A percentile compares a stretch with the other conserved stretches of the same genome.
phyloP scores from a whole-genome alignment of 2,797 vertebrate species.

The Leuciscus waleckii region DNA sequence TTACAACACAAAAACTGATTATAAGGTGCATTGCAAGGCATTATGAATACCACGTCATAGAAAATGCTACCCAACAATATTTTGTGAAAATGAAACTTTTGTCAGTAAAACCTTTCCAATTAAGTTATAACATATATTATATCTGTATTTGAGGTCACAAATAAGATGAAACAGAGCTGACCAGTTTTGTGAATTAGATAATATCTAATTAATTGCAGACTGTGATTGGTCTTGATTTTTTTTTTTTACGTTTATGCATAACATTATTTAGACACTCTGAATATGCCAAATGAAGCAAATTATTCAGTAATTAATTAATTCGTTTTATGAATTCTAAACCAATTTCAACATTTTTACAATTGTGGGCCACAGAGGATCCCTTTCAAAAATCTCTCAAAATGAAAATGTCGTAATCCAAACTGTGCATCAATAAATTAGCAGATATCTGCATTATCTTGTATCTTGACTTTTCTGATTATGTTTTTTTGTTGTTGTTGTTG shows the following conservation, averaged over 20 bases:
- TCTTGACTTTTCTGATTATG: neutral
- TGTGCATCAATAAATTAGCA: slow-evolving; percentile 36
- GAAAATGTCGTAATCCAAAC: slow-evolving; percentile 31
- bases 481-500: slow-evolving; percentile 29
- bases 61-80: neutral
- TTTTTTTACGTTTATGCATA: neutral
- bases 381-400: slow-evolving; percentile 52
- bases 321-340: neutral
- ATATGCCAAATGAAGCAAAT: neutral
- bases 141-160: neutral
- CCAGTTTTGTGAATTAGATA: neutral
- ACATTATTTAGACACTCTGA: neutral
- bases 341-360: neutral
- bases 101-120: neutral
- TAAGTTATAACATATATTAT: neutral
- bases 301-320: neutral
- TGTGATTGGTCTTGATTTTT: neutral
- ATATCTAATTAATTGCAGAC: neutral
- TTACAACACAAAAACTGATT: neutral
- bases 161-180: neutral
- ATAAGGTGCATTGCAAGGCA: neutral
- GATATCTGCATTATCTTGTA: neutral
- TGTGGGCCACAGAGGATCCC: slow-evolving; percentile 39
- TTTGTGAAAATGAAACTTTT: neutral
- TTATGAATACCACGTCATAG: neutral